Conservation (phyloP, 2,797 vertebrate genomes). For the Mus minutoides region DNA sequence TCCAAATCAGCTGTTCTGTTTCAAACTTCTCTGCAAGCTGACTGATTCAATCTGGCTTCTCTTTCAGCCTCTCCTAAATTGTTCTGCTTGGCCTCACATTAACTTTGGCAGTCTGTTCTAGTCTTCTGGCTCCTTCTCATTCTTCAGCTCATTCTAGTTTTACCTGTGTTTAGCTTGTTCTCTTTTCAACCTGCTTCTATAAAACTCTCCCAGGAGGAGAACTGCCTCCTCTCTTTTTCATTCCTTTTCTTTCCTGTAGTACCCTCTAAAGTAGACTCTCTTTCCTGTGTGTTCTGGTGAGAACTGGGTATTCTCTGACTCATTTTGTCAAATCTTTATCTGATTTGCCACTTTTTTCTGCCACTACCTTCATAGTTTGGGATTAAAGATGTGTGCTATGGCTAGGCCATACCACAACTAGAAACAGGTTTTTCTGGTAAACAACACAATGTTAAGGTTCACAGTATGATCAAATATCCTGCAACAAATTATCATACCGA, state of each 20-base stretch:
- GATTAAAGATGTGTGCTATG: not conserved
- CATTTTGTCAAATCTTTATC: not conserved
- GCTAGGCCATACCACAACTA: not conserved
- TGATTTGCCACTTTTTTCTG: not conserved
- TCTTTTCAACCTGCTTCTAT: not conserved
- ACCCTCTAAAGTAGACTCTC: not conserved
- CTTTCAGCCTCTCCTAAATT: not conserved
- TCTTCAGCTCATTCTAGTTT: not conserved
- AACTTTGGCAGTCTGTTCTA: not conserved
- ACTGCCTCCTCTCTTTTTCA: not conserved
- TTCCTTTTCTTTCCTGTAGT: not conserved
- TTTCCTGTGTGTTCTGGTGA: not conserved
- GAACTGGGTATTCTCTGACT: not conserved
- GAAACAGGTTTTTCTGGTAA: not conserved
- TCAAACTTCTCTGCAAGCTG: not conserved
- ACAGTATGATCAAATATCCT: not conserved
- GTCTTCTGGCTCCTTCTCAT: not conserved
- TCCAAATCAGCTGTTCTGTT: not conserved
- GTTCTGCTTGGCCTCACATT: not conserved
- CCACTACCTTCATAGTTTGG: not conserved
- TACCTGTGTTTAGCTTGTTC: not conserved
- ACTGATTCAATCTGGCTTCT: not conserved
- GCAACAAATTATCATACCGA: not conserved
- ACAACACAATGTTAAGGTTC: not conserved
- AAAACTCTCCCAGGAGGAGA: not conserved